Evolutionary conservation across 2,888 invertebrate species (phyloP).

Genomic region (Rhorus exstirpatorius): DNA sequence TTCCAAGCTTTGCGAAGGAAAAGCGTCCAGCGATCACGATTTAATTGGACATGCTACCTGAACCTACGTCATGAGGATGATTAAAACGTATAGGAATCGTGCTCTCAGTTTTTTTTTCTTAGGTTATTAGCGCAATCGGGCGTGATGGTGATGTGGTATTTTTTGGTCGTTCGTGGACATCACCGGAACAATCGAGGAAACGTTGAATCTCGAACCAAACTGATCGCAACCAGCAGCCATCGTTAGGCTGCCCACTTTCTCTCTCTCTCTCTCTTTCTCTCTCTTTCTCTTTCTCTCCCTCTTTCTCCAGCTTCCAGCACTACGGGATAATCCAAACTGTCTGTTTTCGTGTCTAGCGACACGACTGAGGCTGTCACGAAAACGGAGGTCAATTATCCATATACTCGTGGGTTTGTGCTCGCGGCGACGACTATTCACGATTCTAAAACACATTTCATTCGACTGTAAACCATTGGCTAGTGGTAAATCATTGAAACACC

Average conservation of each 20-base stretch:
- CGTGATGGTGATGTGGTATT: background rate
- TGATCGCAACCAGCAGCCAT: background rate
- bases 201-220: background rate
- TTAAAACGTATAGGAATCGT: background rate
- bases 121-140: background rate
- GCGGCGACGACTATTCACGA: background rate
- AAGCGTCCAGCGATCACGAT: background rate
- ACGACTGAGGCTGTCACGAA: slow-evolving; percentile 35
- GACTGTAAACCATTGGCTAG: background rate
- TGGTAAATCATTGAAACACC: background rate
- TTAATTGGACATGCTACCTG: slow-evolving; percentile 15
- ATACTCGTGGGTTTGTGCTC: slow-evolving; percentile 12
- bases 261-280: slow-evolving; percentile 15
- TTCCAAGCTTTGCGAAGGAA: background rate
- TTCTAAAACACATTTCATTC: background rate
- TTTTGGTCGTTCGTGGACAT: background rate
- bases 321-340: slow-evolving; percentile 15
- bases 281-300: slow-evolving; percentile 3
- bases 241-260: slow-evolving; percentile 2
- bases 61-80: background rate
- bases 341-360: slow-evolving; percentile 8
- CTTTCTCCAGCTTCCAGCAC: slow-evolving; percentile 12
- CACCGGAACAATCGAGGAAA: background rate
- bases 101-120: background rate
- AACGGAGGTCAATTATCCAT: slow-evolving; percentile 54